phyloP scores from a whole-genome alignment of 2,888 invertebrate species.

The Spisula subtruncata region DNA sequence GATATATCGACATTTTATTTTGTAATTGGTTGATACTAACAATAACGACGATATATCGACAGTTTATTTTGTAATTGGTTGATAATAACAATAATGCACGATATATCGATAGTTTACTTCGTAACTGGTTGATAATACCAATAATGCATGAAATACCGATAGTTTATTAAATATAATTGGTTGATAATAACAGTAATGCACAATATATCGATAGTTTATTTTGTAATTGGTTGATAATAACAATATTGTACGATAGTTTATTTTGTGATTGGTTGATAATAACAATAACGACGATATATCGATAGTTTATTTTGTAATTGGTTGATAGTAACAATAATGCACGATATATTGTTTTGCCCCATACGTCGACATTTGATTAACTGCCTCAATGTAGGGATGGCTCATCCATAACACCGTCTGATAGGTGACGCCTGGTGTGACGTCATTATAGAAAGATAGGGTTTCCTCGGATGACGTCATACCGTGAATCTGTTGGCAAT shows the following conservation, averaged over 20 bases:
- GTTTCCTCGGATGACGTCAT: constrained; percentile 63
- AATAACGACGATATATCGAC: constrained; percentile 56
- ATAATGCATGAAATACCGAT: constrained; percentile 57
- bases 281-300: too few relatives aligned
- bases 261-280: constrained; percentile 49
- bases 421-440: constrained; percentile 22
- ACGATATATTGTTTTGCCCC: constrained; percentile 51
- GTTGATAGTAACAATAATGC: constrained; percentile 64
- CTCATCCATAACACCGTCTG: constrained; percentile 50
- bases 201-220: too few relatives aligned
- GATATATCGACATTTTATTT: constrained; percentile 36
- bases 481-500: constrained; percentile 64
- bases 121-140: too few relatives aligned
- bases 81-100: constrained; percentile 63
- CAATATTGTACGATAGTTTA: constrained; percentile 63
- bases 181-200: too few relatives aligned
- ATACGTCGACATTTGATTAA: constrained; percentile 6
- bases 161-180: constrained; percentile 45
- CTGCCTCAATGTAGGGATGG: constrained; percentile 56
- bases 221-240: constrained; percentile 58
- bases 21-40: too few relatives aligned
- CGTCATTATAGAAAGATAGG: constrained; percentile 59
- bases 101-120: constrained; percentile 35
- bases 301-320: constrained; percentile 56
- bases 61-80: constrained; percentile 48